Conservation (phyloP, 2,113 vertebrate species). For the Mobula birostris region DNA sequence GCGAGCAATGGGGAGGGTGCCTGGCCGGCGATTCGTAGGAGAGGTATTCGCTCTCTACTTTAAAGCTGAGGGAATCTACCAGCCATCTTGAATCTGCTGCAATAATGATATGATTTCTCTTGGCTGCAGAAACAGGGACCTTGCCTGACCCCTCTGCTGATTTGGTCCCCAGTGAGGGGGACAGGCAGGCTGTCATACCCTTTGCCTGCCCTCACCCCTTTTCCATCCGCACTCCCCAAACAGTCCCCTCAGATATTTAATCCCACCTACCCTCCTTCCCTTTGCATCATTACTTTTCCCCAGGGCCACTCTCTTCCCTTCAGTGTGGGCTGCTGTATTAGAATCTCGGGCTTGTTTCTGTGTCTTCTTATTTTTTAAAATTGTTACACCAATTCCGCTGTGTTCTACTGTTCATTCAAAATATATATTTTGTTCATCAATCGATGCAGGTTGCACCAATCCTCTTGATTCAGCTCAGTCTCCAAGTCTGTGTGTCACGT, state of each 20-base stretch:
- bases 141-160: neutral
- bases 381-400: constrained; percentile 11
- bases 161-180: neutral
- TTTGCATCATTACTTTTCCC: neutral
- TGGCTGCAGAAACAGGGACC: neutral
- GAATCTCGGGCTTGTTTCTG: constrained; percentile 18
- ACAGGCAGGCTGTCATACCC: too few species aligned
- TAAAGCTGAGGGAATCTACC: too few species aligned
- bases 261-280: neutral
- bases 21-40: too few species aligned
- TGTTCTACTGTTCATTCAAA: constrained; percentile 19
- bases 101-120: too few species aligned
- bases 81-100: too few species aligned
- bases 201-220: too few species aligned
- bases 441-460: neutral
- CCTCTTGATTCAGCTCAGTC: neutral
- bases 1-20: too few species aligned
- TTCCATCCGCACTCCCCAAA: neutral
- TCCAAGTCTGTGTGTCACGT: neutral
- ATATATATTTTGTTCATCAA: constrained; percentile 27
- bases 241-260: neutral
- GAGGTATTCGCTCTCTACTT: too few species aligned
- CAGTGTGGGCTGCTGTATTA: neutral
- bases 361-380: constrained; percentile 4
- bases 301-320: neutral